These are phyloP conservation scores for Agrochola litura DNA, from an alignment of 2,888 invertebrate genomes.

Conservation along the genomic window DNA sequence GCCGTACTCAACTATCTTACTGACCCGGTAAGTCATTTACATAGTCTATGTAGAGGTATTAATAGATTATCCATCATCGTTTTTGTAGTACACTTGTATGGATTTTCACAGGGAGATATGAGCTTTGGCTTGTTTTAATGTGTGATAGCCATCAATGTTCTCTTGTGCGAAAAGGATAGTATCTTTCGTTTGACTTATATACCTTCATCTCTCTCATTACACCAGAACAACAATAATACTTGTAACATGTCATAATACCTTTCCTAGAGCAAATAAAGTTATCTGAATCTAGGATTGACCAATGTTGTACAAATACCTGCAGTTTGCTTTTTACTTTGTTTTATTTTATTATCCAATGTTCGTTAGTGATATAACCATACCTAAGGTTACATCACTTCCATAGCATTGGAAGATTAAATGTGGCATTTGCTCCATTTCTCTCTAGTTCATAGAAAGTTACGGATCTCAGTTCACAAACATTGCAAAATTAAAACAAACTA, in stretches of 20 bases:
- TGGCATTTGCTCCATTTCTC: constrained; percentile 85
- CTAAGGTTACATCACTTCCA: constrained; percentile 84
- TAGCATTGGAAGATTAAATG: constrained; percentile 87
- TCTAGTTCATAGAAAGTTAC: constrained; percentile 79
- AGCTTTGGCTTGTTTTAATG: neutral
- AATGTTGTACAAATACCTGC: neutral
- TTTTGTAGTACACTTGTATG: neutral
- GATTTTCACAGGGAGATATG: too few species aligned
- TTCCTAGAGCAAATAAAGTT: neutral
- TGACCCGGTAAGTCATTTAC: constrained; percentile 91
- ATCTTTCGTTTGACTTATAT: neutral
- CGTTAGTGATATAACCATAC: constrained; percentile 84
- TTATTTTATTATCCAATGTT: constrained; percentile 81
- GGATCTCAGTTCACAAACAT: constrained; percentile 88
- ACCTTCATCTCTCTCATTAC: neutral
- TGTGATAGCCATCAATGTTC: neutral
- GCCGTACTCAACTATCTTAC: constrained; percentile 96
- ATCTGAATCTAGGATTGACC: neutral
- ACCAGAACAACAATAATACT: neutral
- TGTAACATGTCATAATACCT: neutral
- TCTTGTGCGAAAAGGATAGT: neutral
- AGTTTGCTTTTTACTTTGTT: neutral
- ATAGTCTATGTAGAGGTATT: neutral
- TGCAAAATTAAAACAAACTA: constrained; percentile 4
- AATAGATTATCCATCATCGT: neutral